These are phyloP conservation scores for Gobiocypris rarus DNA, from an alignment of 2,113 vertebrate genomes.

Conservation along the genomic window DNA sequence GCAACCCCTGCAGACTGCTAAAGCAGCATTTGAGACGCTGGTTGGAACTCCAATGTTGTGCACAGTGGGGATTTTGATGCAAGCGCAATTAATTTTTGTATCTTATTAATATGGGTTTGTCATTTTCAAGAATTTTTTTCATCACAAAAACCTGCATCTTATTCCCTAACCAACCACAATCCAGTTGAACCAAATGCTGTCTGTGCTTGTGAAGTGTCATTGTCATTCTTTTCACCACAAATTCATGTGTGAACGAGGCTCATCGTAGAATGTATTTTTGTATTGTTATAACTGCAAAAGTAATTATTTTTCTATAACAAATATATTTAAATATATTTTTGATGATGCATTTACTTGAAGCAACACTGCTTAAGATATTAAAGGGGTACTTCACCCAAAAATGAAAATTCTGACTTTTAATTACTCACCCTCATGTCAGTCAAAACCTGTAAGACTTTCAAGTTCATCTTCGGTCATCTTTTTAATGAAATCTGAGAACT, in stretches of 20 bases:
- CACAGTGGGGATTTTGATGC: neutral
- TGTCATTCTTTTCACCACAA: neutral
- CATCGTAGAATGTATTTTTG: neutral
- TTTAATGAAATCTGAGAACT: too few relatives aligned
- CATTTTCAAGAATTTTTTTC: neutral
- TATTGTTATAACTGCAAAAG: too few relatives aligned
- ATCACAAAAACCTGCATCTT: neutral
- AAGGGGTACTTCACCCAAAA: too few relatives aligned
- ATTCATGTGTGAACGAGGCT: neutral
- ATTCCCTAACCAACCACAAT: neutral
- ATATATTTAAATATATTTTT: too few relatives aligned
- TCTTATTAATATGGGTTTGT: neutral
- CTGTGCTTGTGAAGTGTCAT: neutral
- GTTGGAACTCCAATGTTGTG: neutral
- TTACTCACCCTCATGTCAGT: too few relatives aligned
- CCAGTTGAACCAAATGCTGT: neutral
- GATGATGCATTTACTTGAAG: too few relatives aligned
- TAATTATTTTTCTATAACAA: too few relatives aligned
- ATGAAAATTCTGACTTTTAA: too few relatives aligned
- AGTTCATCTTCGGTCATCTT: too few relatives aligned
- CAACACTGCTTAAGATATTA: too few relatives aligned
- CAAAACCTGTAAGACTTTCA: too few relatives aligned
- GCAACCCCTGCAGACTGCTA: conserved; percentile 53
- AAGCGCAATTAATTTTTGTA: neutral
- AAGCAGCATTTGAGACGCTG: neutral